A percentile compares a stretch with the other conserved stretches of the same genome.
These are phyloP conservation scores for Adelosebastes latens DNA, from an alignment of 2,797 vertebrate species.

Conservation along the genomic window DNA sequence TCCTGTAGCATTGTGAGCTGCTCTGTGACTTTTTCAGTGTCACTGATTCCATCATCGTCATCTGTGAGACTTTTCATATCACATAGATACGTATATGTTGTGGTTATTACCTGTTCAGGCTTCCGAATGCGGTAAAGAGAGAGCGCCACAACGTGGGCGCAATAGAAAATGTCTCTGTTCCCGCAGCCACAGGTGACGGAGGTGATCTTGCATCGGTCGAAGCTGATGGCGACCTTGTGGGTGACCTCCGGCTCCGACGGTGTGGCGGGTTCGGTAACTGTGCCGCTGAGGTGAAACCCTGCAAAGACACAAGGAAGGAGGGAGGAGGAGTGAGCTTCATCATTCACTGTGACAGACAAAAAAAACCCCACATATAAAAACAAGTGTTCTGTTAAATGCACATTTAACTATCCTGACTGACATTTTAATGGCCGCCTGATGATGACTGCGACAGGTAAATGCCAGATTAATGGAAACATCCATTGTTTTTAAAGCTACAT, in stretches of 20 bases:
- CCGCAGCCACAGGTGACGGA: conserved; percentile 98
- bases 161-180: conserved; percentile 99
- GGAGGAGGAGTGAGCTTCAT: neutral
- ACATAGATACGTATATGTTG: neutral
- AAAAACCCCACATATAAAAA: neutral
- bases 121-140: conserved; percentile 98
- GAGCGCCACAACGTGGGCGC: conserved; percentile 96
- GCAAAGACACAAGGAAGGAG: conserved; percentile 34
- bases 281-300: conserved; percentile 99
- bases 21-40: no score
- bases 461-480: neutral
- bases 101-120: conserved; percentile 90
- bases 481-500: neutral
- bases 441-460: neutral
- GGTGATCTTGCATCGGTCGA: conserved; percentile 99
- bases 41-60: neutral
- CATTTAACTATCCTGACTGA: neutral
- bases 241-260: conserved; percentile 92
- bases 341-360: neutral
- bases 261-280: conserved; percentile 91
- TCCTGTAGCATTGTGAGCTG: no score
- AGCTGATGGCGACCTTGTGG: conserved; percentile 98
- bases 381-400: neutral
- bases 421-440: neutral
- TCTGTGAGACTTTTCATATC: no score